Evolutionary conservation across 2,888 invertebrate species (phyloP).

Genomic region (Epistrophe eligans): DNA sequence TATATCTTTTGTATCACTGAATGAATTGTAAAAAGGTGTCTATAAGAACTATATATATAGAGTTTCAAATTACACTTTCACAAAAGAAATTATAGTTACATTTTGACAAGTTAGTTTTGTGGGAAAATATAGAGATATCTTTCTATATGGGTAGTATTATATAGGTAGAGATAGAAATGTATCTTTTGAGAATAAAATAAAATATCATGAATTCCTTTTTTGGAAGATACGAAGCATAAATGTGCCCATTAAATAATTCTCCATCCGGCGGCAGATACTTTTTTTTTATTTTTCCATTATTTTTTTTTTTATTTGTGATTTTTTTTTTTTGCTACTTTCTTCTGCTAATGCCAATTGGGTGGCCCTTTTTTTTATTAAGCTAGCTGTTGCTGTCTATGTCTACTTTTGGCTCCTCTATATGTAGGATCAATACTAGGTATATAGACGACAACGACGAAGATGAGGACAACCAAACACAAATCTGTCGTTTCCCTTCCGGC

Average conservation of each 20-base stretch:
- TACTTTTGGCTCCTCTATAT: slow-evolving; percentile 26
- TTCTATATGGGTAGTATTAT: neutral
- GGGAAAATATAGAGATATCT: slow-evolving; percentile 38
- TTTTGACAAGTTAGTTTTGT: slow-evolving; percentile 47
- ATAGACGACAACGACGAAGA: slow-evolving; percentile 4
- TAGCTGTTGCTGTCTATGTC: slow-evolving; percentile 36
- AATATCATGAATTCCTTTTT: slow-evolving; percentile 22
- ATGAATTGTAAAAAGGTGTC: slow-evolving; percentile 20
- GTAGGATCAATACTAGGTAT: slow-evolving; percentile 58
- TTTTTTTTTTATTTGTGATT: slow-evolving; percentile 11
- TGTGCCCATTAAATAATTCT: slow-evolving; percentile 41
- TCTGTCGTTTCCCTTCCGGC: slow-evolving; percentile 40
- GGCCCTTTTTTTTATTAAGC: slow-evolving; percentile 31
- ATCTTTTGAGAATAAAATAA: slow-evolving; percentile 19
- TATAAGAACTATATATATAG: neutral
- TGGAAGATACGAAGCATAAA: slow-evolving; percentile 15
- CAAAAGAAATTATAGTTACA: slow-evolving; percentile 44
- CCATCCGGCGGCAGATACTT: slow-evolving; percentile 29
- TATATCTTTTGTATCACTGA: slow-evolving; percentile 29
- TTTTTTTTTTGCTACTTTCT: slow-evolving; percentile 7
- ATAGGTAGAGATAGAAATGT: neutral
- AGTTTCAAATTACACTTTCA: slow-evolving; percentile 46
- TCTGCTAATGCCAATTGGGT: slow-evolving; percentile 42
- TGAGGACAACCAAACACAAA: slow-evolving; percentile 46
- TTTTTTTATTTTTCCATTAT: slow-evolving; percentile 3